Evolutionary conservation across 2,113 vertebrate species (phyloP).

Genomic region (Oreamnos americanus): DNA sequence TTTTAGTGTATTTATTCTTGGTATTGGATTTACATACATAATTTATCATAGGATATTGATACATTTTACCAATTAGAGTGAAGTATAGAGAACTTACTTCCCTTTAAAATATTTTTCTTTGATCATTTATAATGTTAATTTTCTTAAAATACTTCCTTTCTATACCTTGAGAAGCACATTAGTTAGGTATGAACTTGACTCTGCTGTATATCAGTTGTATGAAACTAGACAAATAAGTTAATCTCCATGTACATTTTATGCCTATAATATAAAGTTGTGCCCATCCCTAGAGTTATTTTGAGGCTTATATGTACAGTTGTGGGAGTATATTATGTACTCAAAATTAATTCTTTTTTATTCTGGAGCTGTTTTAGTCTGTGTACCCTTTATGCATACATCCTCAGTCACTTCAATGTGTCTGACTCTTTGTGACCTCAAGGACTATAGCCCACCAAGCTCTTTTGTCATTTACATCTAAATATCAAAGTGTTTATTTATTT

Average conservation of each 20-base stretch:
- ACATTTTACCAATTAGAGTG: neutral
- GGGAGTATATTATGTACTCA: neutral
- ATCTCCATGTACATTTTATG: neutral
- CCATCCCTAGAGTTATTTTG: neutral
- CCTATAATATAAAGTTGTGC: neutral
- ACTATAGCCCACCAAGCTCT: neutral
- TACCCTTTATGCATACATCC: neutral
- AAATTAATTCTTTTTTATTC: neutral
- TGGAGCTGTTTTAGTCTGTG: neutral
- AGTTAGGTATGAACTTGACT: neutral
- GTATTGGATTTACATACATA: neutral
- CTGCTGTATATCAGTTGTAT: neutral
- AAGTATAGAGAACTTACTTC: neutral
- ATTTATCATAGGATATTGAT: neutral
- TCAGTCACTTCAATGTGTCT: neutral
- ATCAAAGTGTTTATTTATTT: neutral
- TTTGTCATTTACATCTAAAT: neutral
- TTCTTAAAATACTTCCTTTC: neutral
- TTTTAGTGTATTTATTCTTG: neutral
- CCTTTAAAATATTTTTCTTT: neutral
- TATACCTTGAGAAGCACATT: neutral
- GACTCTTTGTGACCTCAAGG: neutral
- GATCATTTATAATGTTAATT: neutral
- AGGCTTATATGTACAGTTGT: neutral
- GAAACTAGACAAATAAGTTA: neutral